Conservation (phyloP, 2,888 invertebrate genomes). For the Siphonodentalium dalli region DNA sequence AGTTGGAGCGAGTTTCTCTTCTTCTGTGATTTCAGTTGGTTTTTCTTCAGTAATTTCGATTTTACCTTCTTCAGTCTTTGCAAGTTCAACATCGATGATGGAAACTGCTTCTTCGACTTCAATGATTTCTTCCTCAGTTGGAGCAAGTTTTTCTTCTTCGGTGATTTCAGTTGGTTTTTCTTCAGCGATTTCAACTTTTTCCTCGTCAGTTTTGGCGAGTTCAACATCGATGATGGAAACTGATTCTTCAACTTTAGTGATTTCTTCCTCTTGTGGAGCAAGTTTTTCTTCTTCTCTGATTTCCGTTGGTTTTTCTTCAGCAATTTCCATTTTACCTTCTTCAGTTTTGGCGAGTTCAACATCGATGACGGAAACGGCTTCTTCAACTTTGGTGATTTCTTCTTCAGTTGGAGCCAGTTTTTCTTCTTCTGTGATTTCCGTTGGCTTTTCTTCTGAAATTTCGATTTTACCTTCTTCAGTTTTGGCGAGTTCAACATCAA, state of each 20-base stretch:
- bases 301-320: neutral
- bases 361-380: neutral
- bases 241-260: neutral
- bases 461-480: conserved; percentile 6
- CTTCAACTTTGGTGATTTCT: neutral
- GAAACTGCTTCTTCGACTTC: neutral
- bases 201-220: neutral
- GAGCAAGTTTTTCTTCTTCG: neutral
- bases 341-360: too few species aligned
- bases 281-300: conserved; percentile 1
- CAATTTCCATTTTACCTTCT: neutral
- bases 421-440: conserved; percentile 3
- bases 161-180: neutral
- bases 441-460: neutral
- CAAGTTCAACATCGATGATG: neutral
- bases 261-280: neutral
- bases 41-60: neutral
- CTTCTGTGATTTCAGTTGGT: neutral
- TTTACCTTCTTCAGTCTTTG: neutral
- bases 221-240: too few species aligned
- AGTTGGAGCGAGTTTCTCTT: neutral
- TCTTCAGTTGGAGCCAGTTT: neutral
- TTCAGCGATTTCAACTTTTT: neutral
- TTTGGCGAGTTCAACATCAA: conserved; percentile 12
- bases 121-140: neutral